Evolutionary conservation across 1,140 invertebrate genomes (phyloP).

Genomic region (Littorina saxatilis): DNA sequence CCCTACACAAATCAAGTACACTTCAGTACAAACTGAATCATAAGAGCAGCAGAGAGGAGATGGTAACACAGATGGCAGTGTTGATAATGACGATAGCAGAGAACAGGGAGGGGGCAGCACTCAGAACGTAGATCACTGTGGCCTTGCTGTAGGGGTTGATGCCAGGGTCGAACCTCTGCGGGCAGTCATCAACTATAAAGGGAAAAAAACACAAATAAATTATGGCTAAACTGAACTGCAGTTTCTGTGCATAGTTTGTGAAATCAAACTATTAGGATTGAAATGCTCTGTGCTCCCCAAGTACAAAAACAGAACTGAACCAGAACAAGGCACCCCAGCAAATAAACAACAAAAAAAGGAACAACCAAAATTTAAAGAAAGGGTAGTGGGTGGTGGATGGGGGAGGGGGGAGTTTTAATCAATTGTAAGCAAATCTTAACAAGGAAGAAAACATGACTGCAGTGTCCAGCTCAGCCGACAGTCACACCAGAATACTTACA

Average conservation of each 20-base stretch:
- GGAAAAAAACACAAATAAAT: slow-evolving; percentile 13
- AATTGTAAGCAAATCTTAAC: too few relatives aligned
- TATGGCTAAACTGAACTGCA: neutral
- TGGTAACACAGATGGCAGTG: neutral
- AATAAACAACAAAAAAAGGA: neutral
- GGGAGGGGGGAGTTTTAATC: too few relatives aligned
- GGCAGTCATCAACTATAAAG: slow-evolving; percentile 74
- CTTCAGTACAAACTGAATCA: too few relatives aligned
- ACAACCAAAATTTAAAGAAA: too few relatives aligned
- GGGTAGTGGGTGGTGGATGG: too few relatives aligned
- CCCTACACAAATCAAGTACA: too few relatives aligned
- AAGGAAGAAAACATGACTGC: too few relatives aligned
- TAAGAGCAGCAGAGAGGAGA: neutral
- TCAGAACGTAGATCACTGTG: slow-evolving; percentile 67
- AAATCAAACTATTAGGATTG: too few relatives aligned
- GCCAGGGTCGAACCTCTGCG: slow-evolving; percentile 73
- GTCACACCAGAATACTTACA: slow-evolving; percentile 78
- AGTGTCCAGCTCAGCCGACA: too few relatives aligned
- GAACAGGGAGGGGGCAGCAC: slow-evolving; percentile 36
- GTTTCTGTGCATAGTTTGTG: neutral
- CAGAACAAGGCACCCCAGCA: neutral
- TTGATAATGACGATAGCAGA: neutral
- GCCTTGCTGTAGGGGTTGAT: slow-evolving; percentile 67
- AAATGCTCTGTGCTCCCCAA: too few relatives aligned
- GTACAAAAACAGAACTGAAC: too few relatives aligned